Evolutionary conservation across 2,888 invertebrate genomes (phyloP), one percentile per base, ranked within the genome.

Genomic region (Formica aserva): DNA sequence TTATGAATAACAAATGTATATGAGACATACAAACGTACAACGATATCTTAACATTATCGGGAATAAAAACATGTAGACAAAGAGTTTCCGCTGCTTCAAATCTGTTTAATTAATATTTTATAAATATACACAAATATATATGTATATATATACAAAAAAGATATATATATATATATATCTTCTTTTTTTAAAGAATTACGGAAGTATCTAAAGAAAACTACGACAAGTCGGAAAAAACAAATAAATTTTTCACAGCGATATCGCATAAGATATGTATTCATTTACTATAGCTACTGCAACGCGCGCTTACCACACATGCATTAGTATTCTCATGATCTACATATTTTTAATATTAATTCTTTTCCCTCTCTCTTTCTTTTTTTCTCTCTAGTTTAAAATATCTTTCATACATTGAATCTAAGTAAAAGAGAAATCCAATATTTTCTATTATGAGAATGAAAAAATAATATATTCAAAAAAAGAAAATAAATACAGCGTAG

Each of bases 321-420:
- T 26, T 29, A n/a, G 38, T 41, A 45, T 60, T 32, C 11, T 18
- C 32, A 41, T 41, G 11, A 71, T 78, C 15, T 60, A 78, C 55
- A 5, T 41, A 65, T 67, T 72, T 78, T 72, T 80, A 60, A 60
- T 72, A 72, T 74, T 72, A 35, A 60, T 72, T 48, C 18, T 72
- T 74, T 9, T 22, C 32, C 15, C 15, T 45, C 41, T 41, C 1
- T 38, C 38, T 38, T 13, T 3, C 15, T 45, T 3, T 45, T 15
- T 15, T 15, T 18, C n/a, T 9, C 41, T 71, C 22, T 9, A 13
- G 6, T 74, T 62, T 35, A 18, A 32, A 72, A 71, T 65, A 65
- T 72, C 9, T 57, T 26, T 45, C 60, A 35, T 55, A 55, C 9
- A n/a, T 6, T 9, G 3, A 38, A 22, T 67, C 1, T n/a, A 22